Conservation (phyloP, 64 coral and sea anemone genomes). For the Stylophora pistillata region DNA sequence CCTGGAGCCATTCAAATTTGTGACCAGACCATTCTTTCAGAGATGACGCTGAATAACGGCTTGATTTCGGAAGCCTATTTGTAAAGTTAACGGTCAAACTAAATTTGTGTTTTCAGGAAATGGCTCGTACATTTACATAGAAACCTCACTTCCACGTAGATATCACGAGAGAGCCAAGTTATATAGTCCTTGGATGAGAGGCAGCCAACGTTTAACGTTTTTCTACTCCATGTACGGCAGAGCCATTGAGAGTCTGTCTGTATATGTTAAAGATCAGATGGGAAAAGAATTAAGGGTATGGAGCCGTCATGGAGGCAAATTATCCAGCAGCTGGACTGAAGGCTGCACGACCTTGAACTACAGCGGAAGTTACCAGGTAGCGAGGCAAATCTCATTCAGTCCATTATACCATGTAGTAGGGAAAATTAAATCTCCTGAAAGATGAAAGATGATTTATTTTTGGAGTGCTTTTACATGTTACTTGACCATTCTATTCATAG, state of each 20-base stretch:
- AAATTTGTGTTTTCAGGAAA: neutral
- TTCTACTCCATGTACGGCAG: slow-evolving; percentile 11
- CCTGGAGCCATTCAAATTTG: too few relatives aligned
- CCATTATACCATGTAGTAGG: neutral
- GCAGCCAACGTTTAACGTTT: neutral
- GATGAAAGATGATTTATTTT: too few relatives aligned
- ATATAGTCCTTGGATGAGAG: slow-evolving; percentile 1
- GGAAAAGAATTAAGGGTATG: neutral
- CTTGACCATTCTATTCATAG: too few relatives aligned
- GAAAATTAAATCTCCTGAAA: too few relatives aligned
- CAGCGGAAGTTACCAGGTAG: neutral
- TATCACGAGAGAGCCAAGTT: neutral
- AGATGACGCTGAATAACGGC: too few relatives aligned
- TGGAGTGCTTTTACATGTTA: too few relatives aligned
- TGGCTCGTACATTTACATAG: neutral
- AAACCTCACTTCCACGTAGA: neutral
- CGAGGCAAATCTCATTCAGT: neutral
- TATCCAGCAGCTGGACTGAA: neutral
- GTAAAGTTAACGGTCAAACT: too few relatives aligned
- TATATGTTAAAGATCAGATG: neutral
- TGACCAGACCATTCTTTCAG: too few relatives aligned
- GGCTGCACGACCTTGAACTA: neutral
- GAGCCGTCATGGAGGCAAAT: neutral
- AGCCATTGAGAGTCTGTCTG: neutral
- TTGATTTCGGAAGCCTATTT: too few relatives aligned